Conservation (phyloP, 2,797 vertebrate species). For the Danio tinwini region DNA sequence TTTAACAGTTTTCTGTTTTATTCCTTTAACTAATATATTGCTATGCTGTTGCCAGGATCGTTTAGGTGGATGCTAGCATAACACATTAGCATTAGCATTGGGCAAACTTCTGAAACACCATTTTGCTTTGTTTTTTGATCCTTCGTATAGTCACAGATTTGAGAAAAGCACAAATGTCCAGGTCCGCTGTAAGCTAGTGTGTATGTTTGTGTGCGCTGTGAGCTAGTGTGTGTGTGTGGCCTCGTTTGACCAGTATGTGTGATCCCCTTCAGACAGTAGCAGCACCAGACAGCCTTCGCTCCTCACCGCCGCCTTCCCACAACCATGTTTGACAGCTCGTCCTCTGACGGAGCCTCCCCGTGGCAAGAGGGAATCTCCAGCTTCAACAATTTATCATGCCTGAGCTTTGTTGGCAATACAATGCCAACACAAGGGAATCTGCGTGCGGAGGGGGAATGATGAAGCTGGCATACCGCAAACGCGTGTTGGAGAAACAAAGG, state of each 20-base stretch:
- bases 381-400: slow-evolving; percentile 61
- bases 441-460: slow-evolving; percentile 26
- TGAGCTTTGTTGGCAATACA: slow-evolving; percentile 65
- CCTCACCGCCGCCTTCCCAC: slow-evolving; percentile 41
- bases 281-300: slow-evolving; percentile 44
- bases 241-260: slow-evolving; percentile 31
- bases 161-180: not conserved
- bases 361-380: slow-evolving; percentile 53
- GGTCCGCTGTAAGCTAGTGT: not conserved
- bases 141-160: too few relatives aligned
- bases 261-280: slow-evolving; percentile 41
- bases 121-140: too few relatives aligned
- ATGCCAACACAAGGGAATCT: slow-evolving; percentile 56
- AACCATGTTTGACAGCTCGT: slow-evolving; percentile 64
- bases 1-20: too few relatives aligned
- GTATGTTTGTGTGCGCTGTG: not conserved
- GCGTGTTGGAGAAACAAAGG: slow-evolving; percentile 53
- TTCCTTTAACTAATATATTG: too few relatives aligned
- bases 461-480: slow-evolving; percentile 49
- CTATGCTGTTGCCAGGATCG: not conserved
- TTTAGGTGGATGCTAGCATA: too few relatives aligned
- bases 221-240: not conserved
- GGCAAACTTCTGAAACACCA: too few relatives aligned
- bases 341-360: slow-evolving; percentile 56
- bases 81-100: too few relatives aligned